Evolutionary conservation across 1,140 invertebrate genomes (phyloP).

Genomic region (Papilio helenus): DNA sequence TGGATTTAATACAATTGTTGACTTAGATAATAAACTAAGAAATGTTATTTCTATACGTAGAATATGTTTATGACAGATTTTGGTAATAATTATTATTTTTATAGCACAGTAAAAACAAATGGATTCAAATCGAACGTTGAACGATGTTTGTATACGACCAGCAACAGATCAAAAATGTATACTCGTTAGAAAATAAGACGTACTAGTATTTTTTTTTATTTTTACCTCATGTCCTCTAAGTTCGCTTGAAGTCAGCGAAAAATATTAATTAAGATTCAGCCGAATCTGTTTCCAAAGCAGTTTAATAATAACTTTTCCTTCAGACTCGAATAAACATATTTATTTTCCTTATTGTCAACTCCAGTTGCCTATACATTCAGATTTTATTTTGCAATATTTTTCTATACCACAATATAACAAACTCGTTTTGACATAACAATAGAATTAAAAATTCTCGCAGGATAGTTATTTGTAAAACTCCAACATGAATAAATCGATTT

Average conservation of each 20-base stretch:
- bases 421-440: conserved; percentile 32
- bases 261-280: neutral
- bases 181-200: conserved; percentile 69
- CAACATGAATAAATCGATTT: conserved; percentile 17
- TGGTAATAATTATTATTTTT: conserved; percentile 11
- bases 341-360: conserved; percentile 38
- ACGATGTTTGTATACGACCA: no score
- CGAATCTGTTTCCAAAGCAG: neutral
- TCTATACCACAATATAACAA: neutral
- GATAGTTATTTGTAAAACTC: neutral
- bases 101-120: neutral
- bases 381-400: conserved; percentile 27
- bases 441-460: neutral
- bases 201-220: conserved; percentile 14
- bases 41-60: conserved; percentile 1
- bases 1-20: neutral
- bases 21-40: conserved; percentile 14
- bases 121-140: neutral
- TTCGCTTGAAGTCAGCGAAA: neutral
- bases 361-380: neutral
- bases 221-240: neutral
- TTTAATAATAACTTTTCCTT: conserved; percentile 12
- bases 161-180: conserved; percentile 57
- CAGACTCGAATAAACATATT: conserved; percentile 51
- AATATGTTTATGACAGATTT: conserved; percentile 27